These are phyloP conservation scores for Drosophila tanythrix DNA, from an alignment of 2,888 invertebrate genomes.

Conservation along the genomic window DNA sequence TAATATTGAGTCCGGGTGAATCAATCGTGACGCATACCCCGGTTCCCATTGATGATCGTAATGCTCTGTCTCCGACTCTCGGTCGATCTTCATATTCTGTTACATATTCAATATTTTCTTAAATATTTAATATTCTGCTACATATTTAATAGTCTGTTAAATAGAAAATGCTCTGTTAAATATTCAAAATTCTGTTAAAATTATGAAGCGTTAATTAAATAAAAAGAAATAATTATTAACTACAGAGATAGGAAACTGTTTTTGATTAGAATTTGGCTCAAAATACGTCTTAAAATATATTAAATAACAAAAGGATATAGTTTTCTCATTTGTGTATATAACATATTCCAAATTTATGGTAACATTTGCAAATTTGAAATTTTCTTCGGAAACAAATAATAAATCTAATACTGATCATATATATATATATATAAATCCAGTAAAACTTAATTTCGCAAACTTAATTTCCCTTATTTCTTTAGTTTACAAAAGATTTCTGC, in stretches of 20 bases:
- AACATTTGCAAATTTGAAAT: too few relatives aligned
- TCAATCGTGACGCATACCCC: conserved; percentile 97
- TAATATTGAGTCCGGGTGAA: conserved; percentile 95
- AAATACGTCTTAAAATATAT: not conserved
- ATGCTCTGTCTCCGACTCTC: conserved; percentile 93
- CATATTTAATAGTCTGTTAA: not conserved
- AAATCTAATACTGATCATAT: not conserved
- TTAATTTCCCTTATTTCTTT: too few relatives aligned
- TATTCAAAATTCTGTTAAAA: not conserved
- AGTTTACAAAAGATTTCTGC: not conserved
- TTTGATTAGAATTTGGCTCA: not conserved
- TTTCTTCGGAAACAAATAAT: too few relatives aligned
- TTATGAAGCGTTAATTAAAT: not conserved
- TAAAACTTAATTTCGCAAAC: not conserved
- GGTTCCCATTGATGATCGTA: conserved; percentile 91
- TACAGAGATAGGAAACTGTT: not conserved
- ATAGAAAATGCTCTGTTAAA: not conserved
- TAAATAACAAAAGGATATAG: not conserved
- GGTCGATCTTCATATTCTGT: conserved; percentile 90
- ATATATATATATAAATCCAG: not conserved
- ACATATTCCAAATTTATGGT: too few relatives aligned
- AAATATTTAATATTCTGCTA: not conserved
- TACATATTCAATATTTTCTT: not conserved
- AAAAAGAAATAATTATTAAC: not conserved
- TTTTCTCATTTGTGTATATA: not conserved